Evolutionary conservation across 2,113 vertebrate species (phyloP), one percentile per base, ranked within the genome.

Genomic region (Scomber colias): DNA sequence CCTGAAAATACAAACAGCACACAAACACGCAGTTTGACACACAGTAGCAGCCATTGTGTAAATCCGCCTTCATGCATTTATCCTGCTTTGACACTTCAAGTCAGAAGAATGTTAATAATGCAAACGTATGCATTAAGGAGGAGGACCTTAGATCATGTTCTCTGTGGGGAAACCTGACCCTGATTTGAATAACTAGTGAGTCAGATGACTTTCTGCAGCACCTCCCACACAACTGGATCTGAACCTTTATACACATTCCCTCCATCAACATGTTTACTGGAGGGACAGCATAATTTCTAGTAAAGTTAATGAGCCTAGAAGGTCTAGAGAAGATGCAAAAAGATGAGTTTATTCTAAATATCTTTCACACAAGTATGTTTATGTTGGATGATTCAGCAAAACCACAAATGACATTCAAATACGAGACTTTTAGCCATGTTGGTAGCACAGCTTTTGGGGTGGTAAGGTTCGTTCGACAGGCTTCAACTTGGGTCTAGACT

Each of bases 1-100:
- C 57, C 63, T 75, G 78, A 81, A 87, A 88, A 87, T 44, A 89
- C 71, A 85, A 84, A 86, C 75, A 81, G 63, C 82, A 24, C 54
- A 79, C 62, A 82, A 74, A 75, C 55, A 4, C 69, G 74, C 11
- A 1, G 64, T 45, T 80, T 66, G 12, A 62, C 84, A 71, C 65
- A 80, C 86, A 88, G 88, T 77, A 68, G 81, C 79, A 49, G 53
- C 66, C 77, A 75, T 84, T 90, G 84, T 88, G 44, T 12, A 3
- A 30, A 16, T 24, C 60, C 40, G 72, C 53, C 40, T 57, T 54
- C 76, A 74, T 30, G 55, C 79, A 78, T 81, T 67, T 21, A 51
- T 77, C 64, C 65, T 31, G 77, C 79, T 77, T 57, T 74, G 69
- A 79, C 65, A 75, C 35, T 81, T 45, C 69, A 48, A 5, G 71